Evolutionary conservation across 2,113 vertebrate genomes (phyloP), one percentile per base, ranked within the genome.

Genomic region (Urocynchramus pylzowi): DNA sequence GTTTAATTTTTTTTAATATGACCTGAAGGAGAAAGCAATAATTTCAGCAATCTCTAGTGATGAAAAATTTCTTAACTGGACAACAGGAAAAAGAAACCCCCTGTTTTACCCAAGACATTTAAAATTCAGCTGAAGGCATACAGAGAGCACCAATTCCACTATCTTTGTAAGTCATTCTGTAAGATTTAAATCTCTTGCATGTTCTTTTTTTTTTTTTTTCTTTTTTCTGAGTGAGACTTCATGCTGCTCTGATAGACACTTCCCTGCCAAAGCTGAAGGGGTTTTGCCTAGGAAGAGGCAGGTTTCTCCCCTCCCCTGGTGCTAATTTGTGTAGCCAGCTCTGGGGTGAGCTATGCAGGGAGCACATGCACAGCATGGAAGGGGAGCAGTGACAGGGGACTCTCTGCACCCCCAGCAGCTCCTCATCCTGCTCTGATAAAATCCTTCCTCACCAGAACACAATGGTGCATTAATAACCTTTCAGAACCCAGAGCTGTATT

Each of bases 1-100:
- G 56, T 89, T 95, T 92, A 94, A 82, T 60, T 95, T 96, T 95
- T 95, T 96, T 54, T 28, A 95, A 37, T 79, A 87, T 85, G 57
- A 82, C 81, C 84, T 87, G 82, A 82, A 93, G 87, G 91, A 82
- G 57, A 76, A 87, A 93, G 70, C 47, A 79, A 13, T 91, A 60
- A 84, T 79, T 92, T 84, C 41, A 57, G 35, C 77, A 78, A n/a
- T 84, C 70, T 89, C 53, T 53, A 61, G 45, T 30, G 53, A 82
- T 53, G 74, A 49, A 41, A 69, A 73, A 87, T 20, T 68, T 76
- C 56, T 89, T 73, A 85, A 79, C 41, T 69, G 90, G 61, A 78
- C 70, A 90, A 71, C 37, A 45, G 67, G 57, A 87, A 85, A 90
- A 95, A 49, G 47, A 90, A 93, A 85, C 33, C 9, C 13, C 85